Evolutionary conservation across 2,888 invertebrate species (phyloP), one percentile per base, ranked within the genome.

Genomic region (Rhagium mordax): DNA sequence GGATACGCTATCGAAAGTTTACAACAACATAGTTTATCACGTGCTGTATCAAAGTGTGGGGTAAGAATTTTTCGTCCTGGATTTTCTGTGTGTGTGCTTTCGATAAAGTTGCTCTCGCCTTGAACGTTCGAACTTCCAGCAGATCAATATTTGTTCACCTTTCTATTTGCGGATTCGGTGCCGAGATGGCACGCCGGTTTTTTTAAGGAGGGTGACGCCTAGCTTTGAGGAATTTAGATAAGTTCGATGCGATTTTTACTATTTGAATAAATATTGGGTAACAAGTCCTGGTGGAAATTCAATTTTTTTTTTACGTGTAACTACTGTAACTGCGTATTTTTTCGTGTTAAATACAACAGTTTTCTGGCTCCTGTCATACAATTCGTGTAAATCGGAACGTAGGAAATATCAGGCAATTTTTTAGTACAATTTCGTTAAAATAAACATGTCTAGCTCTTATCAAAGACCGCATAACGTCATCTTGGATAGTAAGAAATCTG

Each of bases 1-100:
- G 81, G 76, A 79, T 68, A 72, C 71, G 53, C 68, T 79, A 67
- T 74, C 78, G 49, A 79, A 78, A 74, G 74, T 78, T 55, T 81
- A 81, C 60, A 75, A 81, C 62, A 74, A 78, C 33, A 60, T 81
- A 18, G 71, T 81, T 60, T 78, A 69, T 67, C 76, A 78, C 65
- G 65, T 81, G n/a, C 67, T 81, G 61, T 78, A 76, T 71, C 69
- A 72, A 5, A 75, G 61, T 61, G 57, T 69, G 62, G 74, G 76
- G 78, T 78, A 71, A 78, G 78, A 24, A 72, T 72, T 72, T 64
- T 65, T 64, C n/a, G 55, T 24, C 18, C 41, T 15, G 41, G 20
- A 24, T 59, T 74, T 75, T 62, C 71, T 57, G 24, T 57, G 27
- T 57, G 7, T 57, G 6, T 24, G 24, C 24, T 20, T 53, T 55